Base-by-base conservation (phyloP, 2,888 invertebrate species). In the Platycheirus rosarum region DNA sequence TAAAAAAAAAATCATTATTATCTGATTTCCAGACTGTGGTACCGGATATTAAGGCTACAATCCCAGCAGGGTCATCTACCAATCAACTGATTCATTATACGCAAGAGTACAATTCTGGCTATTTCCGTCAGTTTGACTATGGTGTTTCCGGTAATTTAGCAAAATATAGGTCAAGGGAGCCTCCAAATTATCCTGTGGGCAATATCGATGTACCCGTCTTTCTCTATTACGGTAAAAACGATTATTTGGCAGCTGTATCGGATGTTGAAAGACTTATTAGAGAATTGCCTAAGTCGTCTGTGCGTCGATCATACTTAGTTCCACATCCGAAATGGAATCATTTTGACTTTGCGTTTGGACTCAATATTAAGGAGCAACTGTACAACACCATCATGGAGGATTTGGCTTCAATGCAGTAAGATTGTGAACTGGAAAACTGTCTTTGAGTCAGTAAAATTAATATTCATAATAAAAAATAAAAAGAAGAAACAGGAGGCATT, bases 341-440 rank as follows among this genome's bases (percentile, higher is more conserved):
- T 26, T 84, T 92, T 40, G 93, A 93, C 80, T 93, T 92, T 85
- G 89, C 94, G 85, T 94, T 93, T 92, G 94, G 92, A 16, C 92
- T 92, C 9, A 91, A 94, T 85, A 93, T 92, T 2, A 92, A 91
- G 85, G 90, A 90, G 32, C 90, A 94, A 57, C 87, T 95, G 0
- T 94, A 93, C 18, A 68, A 66, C n/a, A 37, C 53, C 1, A 66
- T 78, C 8, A 20, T 78, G 26, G 20, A 29, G 1, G 9, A 18
- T 18, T 14, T 78, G 14, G 57, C 2, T 13, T 20, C 40, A 26
- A n/a, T 6, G 18, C n/a, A n/a, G n/a, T n/a, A n/a, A n/a, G n/a
- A n/a, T n/a, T n/a, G n/a, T n/a, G n/a, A n/a, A n/a, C n/a, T n/a
- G n/a, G n/a, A n/a, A n/a, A n/a, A n/a, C n/a, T n/a, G n/a, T n/a